A percentile compares a stretch with the other conserved stretches of the same genome.
Conservation (phyloP, 64 coral and sea anemone species). For the Stichodactyla helianthus region DNA sequence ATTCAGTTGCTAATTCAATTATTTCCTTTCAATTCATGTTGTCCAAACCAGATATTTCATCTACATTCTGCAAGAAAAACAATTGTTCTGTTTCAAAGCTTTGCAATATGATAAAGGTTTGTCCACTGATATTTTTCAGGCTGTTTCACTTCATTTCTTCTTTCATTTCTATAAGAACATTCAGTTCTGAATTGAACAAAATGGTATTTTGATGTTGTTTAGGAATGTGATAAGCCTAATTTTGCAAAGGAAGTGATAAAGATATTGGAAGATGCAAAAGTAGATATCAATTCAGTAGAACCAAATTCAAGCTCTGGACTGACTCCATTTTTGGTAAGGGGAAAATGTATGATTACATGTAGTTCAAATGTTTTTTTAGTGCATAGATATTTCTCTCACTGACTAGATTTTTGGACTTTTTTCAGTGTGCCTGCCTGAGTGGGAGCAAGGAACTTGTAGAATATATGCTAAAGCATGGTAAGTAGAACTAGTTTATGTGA, state of each 20-base stretch:
- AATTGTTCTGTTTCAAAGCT: background rate
- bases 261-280: conserved; percentile 30
- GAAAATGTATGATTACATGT: too few species aligned
- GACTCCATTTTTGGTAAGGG: conserved; percentile 52
- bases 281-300: conserved; percentile 44
- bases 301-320: conserved; percentile 45
- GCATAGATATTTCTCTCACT: too few species aligned
- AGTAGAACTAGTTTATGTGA: background rate
- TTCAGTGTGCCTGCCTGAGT: conserved; percentile 71
- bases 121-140: background rate
- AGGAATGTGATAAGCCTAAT: conserved; percentile 42
- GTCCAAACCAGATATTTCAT: background rate
- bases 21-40: background rate
- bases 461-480: conserved; percentile 68
- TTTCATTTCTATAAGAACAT: background rate
- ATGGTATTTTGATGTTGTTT: background rate
- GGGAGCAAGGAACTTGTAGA: conserved; percentile 46
- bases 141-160: background rate
- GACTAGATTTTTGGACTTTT: background rate
- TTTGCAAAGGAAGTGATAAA: conserved; percentile 27
- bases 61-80: background rate
- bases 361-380: background rate
- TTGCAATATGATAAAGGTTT: conserved; percentile 52
- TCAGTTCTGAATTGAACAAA: background rate
- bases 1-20: too few species aligned